Base-by-base conservation (phyloP, 2,113 vertebrate species). In the Tympanuchus pallidicinctus region DNA sequence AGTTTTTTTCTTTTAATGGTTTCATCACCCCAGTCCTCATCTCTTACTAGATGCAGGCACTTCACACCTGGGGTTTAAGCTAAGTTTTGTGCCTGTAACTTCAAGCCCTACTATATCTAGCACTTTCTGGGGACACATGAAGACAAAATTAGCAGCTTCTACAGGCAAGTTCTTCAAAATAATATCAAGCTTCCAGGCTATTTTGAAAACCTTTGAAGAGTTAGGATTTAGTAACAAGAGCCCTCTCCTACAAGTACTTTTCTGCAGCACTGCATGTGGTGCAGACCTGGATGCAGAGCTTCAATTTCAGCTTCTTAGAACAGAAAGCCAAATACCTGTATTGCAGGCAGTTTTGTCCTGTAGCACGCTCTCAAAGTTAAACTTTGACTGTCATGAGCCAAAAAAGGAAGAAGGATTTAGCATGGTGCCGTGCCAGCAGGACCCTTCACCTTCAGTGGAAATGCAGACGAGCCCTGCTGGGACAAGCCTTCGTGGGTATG, bases 281-380 rank as follows among this genome's bases (percentile, higher is more conserved):
- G 27, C 30, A 78, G 47, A 70, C 32, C 27, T 75, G 66, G 64
- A 78, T 67, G 65, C 61, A 6, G 11, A 81, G 76, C 34, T 78
- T 24, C 74, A 82, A 93, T 56, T 90, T 59, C 61, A 83, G 38
- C 28, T 89, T 19, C 61, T 77, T 57, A 48, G 56, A 90, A 79
- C 66, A 57, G 77, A 90, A 90, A 71, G 73, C 40, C 80, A 78
- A n/a, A 34, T 24, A 40, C 28, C 19, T 47, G 43, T 0, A 12
- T 47, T 8, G 40, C 0, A 0, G 60, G 60, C 40, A 92, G 43
- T 36, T 32, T 43, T 47, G 75, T 34, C 8, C 66, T 57, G 50
- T 48, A 76, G 64, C n/a, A 2, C 2, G 21, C 22, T 79, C 66
- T 85, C 25, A 1, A 76, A 79, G 70, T 83, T 76, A 79, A 91